Evolutionary conservation across 2,888 invertebrate species (phyloP).

Genomic region (Drosophila maculinotata): DNA sequence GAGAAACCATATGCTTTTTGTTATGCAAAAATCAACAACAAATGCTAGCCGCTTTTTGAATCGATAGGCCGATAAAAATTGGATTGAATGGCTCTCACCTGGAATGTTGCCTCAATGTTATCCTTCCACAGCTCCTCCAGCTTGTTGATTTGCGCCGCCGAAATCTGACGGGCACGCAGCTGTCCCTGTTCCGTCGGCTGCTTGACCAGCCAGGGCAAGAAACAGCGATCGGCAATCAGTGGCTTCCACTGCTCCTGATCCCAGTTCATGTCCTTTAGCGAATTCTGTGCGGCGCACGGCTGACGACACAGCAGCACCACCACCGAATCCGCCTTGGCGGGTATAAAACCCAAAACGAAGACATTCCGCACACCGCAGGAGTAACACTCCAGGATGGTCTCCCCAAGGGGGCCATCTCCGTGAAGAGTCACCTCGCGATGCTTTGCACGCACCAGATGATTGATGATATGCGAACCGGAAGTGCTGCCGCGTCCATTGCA

Average conservation of each 20-base stretch:
- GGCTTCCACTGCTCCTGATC: constrained; percentile 99
- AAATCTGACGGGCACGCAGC: constrained; percentile 97
- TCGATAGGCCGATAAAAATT: not conserved
- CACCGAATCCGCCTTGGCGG: constrained; percentile 99
- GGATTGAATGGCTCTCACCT: constrained; percentile 81
- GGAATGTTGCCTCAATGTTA: constrained; percentile 98
- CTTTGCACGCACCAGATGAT: constrained; percentile 99
- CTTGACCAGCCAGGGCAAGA: constrained; percentile 98
- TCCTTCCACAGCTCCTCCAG: constrained; percentile 99
- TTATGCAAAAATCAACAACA: not conserved
- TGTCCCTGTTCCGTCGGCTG: constrained; percentile 99
- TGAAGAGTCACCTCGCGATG: constrained; percentile 99
- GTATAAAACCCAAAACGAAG: constrained; percentile 99
- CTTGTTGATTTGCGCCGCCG: constrained; percentile 98
- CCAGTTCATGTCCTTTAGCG: constrained; percentile 99
- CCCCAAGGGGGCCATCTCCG: constrained; percentile 98
- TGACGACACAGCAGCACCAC: constrained; percentile 98
- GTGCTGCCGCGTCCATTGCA: constrained; percentile 99
- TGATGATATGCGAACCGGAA: constrained; percentile 99
- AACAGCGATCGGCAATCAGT: constrained; percentile 97
- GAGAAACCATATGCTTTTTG: not conserved
- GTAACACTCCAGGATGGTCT: constrained; percentile 99
- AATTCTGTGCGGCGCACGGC: constrained; percentile 98
- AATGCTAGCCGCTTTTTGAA: not conserved
- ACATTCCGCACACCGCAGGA: constrained; percentile 99